phyloP scores from a whole-genome alignment of 2,797 vertebrate genomes.

The Sphenodon punctatus region DNA sequence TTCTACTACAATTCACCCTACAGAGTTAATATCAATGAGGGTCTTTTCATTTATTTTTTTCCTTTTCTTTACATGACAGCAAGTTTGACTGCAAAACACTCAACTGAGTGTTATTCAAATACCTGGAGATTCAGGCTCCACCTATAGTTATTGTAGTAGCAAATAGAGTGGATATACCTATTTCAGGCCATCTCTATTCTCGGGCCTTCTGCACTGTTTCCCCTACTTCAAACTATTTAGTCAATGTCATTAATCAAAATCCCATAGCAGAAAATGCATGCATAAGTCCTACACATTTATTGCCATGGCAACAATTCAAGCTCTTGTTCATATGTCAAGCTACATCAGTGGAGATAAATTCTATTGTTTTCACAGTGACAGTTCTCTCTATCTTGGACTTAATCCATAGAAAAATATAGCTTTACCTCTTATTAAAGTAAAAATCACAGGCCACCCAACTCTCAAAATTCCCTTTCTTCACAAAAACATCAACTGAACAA shows the following conservation, averaged over 20 bases:
- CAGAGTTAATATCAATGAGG: conserved; percentile 12
- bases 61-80: too few relatives aligned
- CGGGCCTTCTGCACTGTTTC: conserved; percentile 68
- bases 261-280: conserved; percentile 96
- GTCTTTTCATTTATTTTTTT: conserved; percentile 27
- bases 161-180: conserved; percentile 18
- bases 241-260: conserved; percentile 98
- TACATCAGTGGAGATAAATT: conserved; percentile 96
- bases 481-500: conserved; percentile 4
- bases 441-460: conserved; percentile 68
- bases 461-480: conserved; percentile 47
- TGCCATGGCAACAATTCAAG: conserved; percentile 98
- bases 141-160: conserved; percentile 23
- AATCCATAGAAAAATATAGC: conserved; percentile 85
- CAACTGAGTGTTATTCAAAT: conserved; percentile 34
- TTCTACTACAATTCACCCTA: conserved; percentile 3
- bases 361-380: conserved; percentile 93
- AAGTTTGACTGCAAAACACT: conserved; percentile 19
- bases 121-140: conserved; percentile 10
- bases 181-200: conserved; percentile 55
- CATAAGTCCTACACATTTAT: conserved; percentile 99
- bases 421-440: conserved; percentile 78
- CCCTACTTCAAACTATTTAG: conserved; percentile 81
- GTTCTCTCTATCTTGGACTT: conserved; percentile 86
- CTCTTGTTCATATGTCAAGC: conserved; percentile 99